A percentile compares a stretch with the other conserved stretches of the same genome.
Conservation (phyloP, 2,113 vertebrate genomes). For the Corvus hawaiiensis region DNA sequence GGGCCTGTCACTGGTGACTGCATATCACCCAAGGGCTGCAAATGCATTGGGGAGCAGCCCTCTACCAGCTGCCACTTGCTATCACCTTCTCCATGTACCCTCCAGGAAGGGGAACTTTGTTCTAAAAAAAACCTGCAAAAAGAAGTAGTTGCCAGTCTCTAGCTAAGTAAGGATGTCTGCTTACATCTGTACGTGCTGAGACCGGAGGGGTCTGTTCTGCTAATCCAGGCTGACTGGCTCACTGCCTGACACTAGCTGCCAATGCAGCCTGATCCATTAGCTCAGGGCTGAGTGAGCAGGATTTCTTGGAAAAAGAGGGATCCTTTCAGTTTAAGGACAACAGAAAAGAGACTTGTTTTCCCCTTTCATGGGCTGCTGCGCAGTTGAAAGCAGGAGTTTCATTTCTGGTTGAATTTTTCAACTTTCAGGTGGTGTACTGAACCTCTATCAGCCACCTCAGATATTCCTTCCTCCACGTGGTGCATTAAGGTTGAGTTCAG, state of each 20-base stretch:
- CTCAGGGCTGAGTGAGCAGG: neutral
- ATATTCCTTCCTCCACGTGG: neutral
- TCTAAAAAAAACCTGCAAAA: slow-evolving; percentile 5
- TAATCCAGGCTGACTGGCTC: slow-evolving; percentile 27
- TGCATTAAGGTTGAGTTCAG: neutral
- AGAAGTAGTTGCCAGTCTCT: neutral
- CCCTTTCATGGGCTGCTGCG: neutral
- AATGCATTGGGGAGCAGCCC: neutral
- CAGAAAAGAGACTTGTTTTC: neutral
- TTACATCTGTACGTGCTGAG: neutral
- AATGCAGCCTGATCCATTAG: neutral
- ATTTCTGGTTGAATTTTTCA: slow-evolving; percentile 27
- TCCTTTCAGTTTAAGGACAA: neutral
- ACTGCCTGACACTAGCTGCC: neutral
- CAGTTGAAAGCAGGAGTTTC: neutral
- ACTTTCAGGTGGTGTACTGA: neutral
- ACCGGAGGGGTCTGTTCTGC: neutral
- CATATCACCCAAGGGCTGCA: neutral
- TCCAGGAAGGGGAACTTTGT: neutral
- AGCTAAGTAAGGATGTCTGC: neutral
- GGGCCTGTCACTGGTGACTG: neutral
- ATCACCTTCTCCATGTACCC: neutral
- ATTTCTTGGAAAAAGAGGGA: neutral
- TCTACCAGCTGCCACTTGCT: slow-evolving; percentile 33
- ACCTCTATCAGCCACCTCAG: neutral